These are phyloP conservation scores for Brevimyrus niger DNA, from an alignment of 2,113 vertebrate species.

Conservation along the genomic window DNA sequence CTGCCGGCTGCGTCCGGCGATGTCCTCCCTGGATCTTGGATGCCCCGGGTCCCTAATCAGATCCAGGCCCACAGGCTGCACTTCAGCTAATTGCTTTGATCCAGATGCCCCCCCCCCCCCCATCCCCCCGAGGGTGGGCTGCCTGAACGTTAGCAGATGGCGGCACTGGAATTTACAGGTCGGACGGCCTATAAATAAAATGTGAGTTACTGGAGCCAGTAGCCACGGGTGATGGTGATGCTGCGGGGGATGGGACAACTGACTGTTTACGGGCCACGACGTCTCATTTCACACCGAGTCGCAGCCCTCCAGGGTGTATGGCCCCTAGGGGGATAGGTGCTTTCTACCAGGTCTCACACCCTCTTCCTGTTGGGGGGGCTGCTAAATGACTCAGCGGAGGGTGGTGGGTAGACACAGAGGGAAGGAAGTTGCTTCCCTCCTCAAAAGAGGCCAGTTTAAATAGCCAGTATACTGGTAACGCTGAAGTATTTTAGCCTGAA, in stretches of 20 bases:
- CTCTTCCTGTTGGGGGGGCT: background rate
- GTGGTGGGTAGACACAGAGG: conserved; percentile 33
- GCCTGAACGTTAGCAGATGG: conserved; percentile 9
- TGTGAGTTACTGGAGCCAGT: background rate
- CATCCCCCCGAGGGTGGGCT: background rate
- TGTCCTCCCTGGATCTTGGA: background rate
- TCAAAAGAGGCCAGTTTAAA: background rate
- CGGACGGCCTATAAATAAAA: conserved; percentile 13
- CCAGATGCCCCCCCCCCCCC: background rate
- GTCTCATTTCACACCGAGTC: conserved; percentile 25
- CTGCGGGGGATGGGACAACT: background rate
- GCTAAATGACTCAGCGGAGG: background rate
- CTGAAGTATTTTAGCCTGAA: background rate
- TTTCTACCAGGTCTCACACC: background rate
- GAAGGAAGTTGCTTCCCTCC: conserved; percentile 41
- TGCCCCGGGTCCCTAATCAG: background rate
- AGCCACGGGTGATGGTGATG: background rate
- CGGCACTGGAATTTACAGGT: conserved; percentile 5
- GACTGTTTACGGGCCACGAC: conserved; percentile 15
- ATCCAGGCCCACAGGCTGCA: conserved; percentile 1
- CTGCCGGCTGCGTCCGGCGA: background rate
- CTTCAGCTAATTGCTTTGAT: conserved; percentile 5
- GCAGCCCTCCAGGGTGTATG: conserved; percentile 9
- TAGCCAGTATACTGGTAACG: background rate
- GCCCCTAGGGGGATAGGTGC: conserved; percentile 17